These are phyloP conservation scores for Bostrychus sinensis DNA, from an alignment of 2,113 vertebrate genomes.

Conservation along the genomic window DNA sequence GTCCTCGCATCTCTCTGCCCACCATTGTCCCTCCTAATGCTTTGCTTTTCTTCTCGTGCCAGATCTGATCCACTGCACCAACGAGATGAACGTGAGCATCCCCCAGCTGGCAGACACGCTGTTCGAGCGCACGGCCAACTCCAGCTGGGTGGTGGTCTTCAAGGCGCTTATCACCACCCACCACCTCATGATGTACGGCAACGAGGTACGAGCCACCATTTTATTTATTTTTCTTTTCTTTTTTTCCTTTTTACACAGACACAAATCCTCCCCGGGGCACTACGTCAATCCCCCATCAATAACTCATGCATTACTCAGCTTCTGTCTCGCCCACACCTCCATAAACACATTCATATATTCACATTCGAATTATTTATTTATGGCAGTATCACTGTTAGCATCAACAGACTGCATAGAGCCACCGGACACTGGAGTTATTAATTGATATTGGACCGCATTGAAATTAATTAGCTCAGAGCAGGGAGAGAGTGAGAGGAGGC, in stretches of 20 bases:
- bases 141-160: slow-evolving; percentile 83
- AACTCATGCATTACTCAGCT: slow-evolving; percentile 24
- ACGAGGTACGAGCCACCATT: slow-evolving; percentile 76
- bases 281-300: slow-evolving; percentile 18
- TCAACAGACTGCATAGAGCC: background rate
- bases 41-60: background rate
- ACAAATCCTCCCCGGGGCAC: slow-evolving; percentile 11
- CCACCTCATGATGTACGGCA: slow-evolving; percentile 83
- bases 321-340: slow-evolving; percentile 26
- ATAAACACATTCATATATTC: slow-evolving; percentile 25
- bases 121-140: slow-evolving; percentile 80
- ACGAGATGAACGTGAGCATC: slow-evolving; percentile 82
- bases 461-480: slow-evolving; percentile 49
- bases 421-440: slow-evolving; percentile 35
- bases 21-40: slow-evolving; percentile 1
- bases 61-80: slow-evolving; percentile 83
- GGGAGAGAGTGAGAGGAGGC: no score
- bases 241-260: background rate
- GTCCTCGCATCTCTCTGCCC: no score
- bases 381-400: slow-evolving; percentile 6
- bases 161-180: slow-evolving; percentile 82
- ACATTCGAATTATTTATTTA: slow-evolving; percentile 32
- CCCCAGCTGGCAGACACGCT: slow-evolving; percentile 82
- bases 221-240: background rate
- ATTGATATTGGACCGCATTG: slow-evolving; percentile 31